Evolutionary conservation across 2,797 vertebrate species (phyloP), one percentile per base, ranked within the genome.

Genomic region (Hippopotamyrus pictus): DNA sequence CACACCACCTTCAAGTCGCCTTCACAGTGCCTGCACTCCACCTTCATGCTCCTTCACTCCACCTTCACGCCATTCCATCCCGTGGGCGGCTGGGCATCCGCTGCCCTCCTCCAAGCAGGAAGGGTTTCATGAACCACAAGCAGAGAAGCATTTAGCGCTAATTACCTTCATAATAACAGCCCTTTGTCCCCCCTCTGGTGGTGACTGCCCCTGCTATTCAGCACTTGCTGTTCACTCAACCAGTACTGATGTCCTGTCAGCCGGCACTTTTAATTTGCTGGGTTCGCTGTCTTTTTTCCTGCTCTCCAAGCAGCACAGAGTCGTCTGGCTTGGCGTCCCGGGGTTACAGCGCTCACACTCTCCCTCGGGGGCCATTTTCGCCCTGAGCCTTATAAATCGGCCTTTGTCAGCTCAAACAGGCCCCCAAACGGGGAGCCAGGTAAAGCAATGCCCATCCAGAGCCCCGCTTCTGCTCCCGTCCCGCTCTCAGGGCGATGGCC

Each of bases 101-200:
- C 6, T 6, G 33, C 8, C 6, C 73, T 76, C 33, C 29, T 79
- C 14, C 73, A 69, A 1, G 29, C 79, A 25, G 57, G 41, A 54
- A 25, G 37, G 57, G 83, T 69, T 83, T 29, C 79, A 62, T 85
- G 22, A 73, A 73, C 57, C 57, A 19, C 17, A 22, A 59, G 41
- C 53, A 6, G 33, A 84, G 44, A 83, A 84, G 37, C 19, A 22
- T 86, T 86, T 65, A 53, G 89, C 37, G 12, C 57, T 62, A 87
- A 89, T 89, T 65, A 89, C 54, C 59, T 89, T 86, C 29, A 41
- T 89, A 89, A 54, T 86, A 65, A 59, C 84, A 37, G 25, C 33
- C 88, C 53, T 48, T 25, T 82, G n/a, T 86, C 88, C 57, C 12
- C 44, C 19, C 41, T 17, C 86, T 5, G 33, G 54, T 62, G 14